These are phyloP conservation scores for Drosophila atripex DNA, from an alignment of 2,888 invertebrate species.

Conservation along the genomic window DNA sequence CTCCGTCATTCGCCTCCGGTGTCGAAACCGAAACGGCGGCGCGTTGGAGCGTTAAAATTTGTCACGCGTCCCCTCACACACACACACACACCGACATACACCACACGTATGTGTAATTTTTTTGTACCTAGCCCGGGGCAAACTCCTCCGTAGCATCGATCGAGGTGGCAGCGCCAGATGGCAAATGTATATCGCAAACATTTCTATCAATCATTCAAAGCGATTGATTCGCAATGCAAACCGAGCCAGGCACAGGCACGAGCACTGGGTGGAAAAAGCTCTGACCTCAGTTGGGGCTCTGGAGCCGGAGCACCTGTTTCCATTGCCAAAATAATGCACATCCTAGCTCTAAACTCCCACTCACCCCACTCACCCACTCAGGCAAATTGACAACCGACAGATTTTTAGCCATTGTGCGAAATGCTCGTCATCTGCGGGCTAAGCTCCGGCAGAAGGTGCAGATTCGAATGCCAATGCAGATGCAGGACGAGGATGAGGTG, in stretches of 20 bases:
- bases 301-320: slow-evolving; percentile 27
- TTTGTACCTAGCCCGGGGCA: slow-evolving; percentile 49
- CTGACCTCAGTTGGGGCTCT: slow-evolving; percentile 3
- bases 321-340: slow-evolving; percentile 60
- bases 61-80: slow-evolving; percentile 61
- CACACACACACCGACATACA: slow-evolving; percentile 24
- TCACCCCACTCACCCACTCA: slow-evolving; percentile 22
- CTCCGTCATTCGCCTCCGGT: slow-evolving; percentile 31
- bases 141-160: slow-evolving; percentile 48
- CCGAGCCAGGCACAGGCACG: slow-evolving; percentile 34
- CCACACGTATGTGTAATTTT: slow-evolving; percentile 62
- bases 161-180: slow-evolving; percentile 55
- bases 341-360: neutral
- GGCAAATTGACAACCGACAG: slow-evolving; percentile 69
- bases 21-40: slow-evolving; percentile 51
- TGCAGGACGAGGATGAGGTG: neutral
- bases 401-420: slow-evolving; percentile 68
- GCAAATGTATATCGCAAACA: slow-evolving; percentile 73
- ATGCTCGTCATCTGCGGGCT: slow-evolving; percentile 71
- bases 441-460: slow-evolving; percentile 31
- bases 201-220: slow-evolving; percentile 78
- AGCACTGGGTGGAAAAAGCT: neutral
- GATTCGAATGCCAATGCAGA: slow-evolving; percentile 16
- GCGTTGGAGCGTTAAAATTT: slow-evolving; percentile 77
- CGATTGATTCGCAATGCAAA: slow-evolving; percentile 76